phyloP scores from a whole-genome alignment of 2,797 vertebrate species.

The Urocyon cinereoargenteus region DNA sequence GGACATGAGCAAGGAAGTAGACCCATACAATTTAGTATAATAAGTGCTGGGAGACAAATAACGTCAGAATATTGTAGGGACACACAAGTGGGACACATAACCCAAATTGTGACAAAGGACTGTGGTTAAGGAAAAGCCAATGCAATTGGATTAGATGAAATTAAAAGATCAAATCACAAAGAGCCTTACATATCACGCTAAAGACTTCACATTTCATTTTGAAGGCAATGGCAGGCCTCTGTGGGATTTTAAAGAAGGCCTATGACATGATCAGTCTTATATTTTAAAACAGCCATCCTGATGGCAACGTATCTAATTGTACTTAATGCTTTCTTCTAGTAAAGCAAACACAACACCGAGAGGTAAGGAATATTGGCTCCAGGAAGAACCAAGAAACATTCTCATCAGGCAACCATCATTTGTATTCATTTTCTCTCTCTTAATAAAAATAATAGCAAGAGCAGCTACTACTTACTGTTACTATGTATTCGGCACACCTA shows the following conservation, averaged over 20 bases:
- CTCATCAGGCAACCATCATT: neutral
- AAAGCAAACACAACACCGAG: neutral
- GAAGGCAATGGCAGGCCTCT: neutral
- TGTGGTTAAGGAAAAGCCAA: neutral
- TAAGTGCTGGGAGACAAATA: neutral
- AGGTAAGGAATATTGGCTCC: neutral
- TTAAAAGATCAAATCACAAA: neutral
- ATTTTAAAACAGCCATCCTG: neutral
- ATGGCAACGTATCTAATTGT: neutral
- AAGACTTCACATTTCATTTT: conserved; percentile 38
- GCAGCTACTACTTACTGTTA: neutral
- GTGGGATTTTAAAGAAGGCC: neutral
- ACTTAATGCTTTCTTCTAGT: neutral
- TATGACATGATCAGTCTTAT: neutral
- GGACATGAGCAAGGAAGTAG: neutral
- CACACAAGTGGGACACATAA: neutral
- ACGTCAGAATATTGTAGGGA: neutral
- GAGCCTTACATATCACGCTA: neutral
- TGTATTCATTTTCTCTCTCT: conserved; percentile 41
- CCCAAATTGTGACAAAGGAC: neutral
- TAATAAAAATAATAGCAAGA: neutral
- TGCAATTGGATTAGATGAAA: neutral
- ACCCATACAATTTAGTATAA: neutral
- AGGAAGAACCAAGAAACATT: conserved; percentile 7
- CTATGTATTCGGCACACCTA: neutral